Evolutionary conservation across 2,113 vertebrate genomes (phyloP).

Genomic region (Loxodonta africana): DNA sequence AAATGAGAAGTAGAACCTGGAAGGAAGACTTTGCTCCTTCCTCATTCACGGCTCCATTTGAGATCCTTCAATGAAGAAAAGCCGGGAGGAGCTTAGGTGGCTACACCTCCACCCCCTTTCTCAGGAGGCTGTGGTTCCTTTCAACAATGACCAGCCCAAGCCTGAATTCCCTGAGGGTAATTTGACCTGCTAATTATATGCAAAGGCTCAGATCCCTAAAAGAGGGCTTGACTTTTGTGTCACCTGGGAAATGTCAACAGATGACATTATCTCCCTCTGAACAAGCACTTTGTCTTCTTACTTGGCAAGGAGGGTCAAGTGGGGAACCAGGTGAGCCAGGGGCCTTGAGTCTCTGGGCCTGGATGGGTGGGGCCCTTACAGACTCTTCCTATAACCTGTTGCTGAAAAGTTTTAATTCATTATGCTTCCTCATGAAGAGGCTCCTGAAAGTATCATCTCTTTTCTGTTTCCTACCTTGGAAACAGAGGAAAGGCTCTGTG

Average conservation of each 20-base stretch:
- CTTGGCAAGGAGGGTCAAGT: conserved; percentile 51
- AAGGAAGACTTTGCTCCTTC: neutral
- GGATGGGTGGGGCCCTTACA: neutral
- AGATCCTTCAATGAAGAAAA: conserved; percentile 41
- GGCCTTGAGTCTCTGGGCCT: neutral
- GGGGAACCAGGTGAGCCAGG: conserved; percentile 66
- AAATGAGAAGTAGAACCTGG: neutral
- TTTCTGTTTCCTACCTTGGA: conserved; percentile 30
- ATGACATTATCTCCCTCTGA: conserved; percentile 81
- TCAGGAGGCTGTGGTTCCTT: conserved; percentile 58
- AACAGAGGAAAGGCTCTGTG: neutral
- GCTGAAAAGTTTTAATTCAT: conserved; percentile 1
- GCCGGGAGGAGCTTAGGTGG: neutral
- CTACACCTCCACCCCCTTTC: neutral
- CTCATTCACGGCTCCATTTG: neutral
- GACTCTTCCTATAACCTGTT: neutral
- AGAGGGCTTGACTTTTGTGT: conserved; percentile 84
- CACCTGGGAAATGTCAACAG: conserved; percentile 88
- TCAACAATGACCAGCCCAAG: conserved; percentile 80
- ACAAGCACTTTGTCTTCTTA: conserved; percentile 71
- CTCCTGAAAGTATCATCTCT: conserved; percentile 66
- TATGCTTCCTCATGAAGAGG: conserved; percentile 27
- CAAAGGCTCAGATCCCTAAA: conserved; percentile 84
- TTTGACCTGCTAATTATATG: conserved; percentile 88
- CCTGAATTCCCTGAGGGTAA: conserved; percentile 82